Percentiles rank a stretch among this genome's conserved stretches.
Evolutionary conservation across 2,113 vertebrate genomes (phyloP).

Genomic region (Penelope pileata): DNA sequence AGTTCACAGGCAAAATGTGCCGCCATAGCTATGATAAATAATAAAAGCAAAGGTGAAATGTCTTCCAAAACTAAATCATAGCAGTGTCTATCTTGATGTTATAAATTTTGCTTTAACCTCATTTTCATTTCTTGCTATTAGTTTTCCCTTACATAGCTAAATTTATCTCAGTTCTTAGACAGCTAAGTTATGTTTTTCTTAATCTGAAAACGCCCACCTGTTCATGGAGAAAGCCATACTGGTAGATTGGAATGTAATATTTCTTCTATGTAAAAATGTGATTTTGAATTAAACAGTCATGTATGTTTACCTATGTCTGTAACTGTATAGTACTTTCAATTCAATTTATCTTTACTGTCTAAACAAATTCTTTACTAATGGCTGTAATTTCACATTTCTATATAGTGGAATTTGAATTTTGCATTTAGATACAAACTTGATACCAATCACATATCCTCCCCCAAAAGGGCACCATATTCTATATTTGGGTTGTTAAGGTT

Average conservation of each 20-base stretch:
- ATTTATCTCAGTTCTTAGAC: not conserved
- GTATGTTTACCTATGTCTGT: not conserved
- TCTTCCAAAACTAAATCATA: constrained; percentile 35
- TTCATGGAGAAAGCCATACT: constrained; percentile 42
- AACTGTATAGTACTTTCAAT: not conserved
- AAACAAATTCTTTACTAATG: not conserved
- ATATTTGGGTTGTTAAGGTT: not conserved
- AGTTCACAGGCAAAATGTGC: not conserved
- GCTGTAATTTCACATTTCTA: not conserved
- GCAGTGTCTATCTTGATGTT: not conserved
- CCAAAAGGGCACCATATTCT: not conserved
- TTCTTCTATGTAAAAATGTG: constrained; percentile 31
- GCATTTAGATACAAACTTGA: not conserved
- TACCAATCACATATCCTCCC: not conserved
- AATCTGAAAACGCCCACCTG: not conserved
- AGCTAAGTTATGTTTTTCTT: not conserved
- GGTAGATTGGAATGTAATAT: not conserved
- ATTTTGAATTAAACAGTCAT: constrained; percentile 3
- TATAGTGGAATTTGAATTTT: not conserved
- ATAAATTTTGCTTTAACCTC: not conserved
- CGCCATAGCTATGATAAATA: not conserved
- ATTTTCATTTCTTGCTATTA: not conserved
- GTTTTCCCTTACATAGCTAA: not conserved
- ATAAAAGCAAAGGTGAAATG: not conserved
- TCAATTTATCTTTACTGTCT: not conserved